Conservation (phyloP, 2,113 vertebrate species). For the Climacteris rufus region DNA sequence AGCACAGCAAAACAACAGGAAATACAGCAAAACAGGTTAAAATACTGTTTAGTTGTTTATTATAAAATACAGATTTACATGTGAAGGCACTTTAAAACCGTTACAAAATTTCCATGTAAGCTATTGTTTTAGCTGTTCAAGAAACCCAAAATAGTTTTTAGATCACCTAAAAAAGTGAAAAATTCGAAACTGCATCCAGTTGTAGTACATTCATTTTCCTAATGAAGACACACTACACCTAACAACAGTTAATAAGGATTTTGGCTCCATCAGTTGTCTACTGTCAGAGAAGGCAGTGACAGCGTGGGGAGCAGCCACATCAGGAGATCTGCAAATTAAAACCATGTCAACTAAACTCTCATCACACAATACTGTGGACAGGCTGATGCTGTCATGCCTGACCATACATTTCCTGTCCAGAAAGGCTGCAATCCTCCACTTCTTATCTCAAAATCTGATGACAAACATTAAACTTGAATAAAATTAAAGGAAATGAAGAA, state of each 20-base stretch:
- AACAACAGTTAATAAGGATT: background rate
- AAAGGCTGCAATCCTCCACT: background rate
- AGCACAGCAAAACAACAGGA: background rate
- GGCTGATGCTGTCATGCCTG: background rate
- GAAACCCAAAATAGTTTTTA: background rate
- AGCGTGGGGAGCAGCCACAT: accelerated
- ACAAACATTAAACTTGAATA: background rate
- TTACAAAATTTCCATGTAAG: background rate
- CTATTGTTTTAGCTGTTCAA: background rate
- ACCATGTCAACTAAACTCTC: background rate
- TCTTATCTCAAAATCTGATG: background rate
- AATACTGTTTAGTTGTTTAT: slow-evolving; percentile 26
- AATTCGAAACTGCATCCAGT: background rate
- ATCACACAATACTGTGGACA: background rate
- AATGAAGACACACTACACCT: background rate
- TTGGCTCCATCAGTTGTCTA: background rate
- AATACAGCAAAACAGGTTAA: background rate
- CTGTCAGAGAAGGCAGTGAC: background rate
- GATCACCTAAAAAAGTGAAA: background rate
- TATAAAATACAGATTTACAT: slow-evolving; percentile 30
- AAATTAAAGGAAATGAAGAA: background rate
- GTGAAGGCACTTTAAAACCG: slow-evolving; percentile 25
- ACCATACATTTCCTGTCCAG: background rate
- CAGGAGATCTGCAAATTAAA: background rate
- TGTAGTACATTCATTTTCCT: background rate